A percentile compares a stretch with the other conserved stretches of the same genome.
phyloP scores from a whole-genome alignment of 1,140 invertebrate species.

The Lasaia peninsularis region DNA sequence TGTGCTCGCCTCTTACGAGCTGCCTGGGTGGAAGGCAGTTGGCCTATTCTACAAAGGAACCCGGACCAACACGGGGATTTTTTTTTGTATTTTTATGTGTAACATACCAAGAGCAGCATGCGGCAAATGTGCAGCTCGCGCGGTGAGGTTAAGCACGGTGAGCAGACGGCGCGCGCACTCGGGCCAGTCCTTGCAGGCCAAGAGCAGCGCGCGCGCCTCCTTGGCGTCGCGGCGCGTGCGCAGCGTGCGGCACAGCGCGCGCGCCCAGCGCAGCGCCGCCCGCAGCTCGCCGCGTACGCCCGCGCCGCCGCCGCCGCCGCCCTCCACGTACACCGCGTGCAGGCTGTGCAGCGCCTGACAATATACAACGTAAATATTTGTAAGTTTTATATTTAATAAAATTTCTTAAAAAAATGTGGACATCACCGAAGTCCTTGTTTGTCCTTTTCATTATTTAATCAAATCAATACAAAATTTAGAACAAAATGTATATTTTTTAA shows the following conservation, averaged over 20 bases:
- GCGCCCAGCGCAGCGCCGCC: constrained; percentile 88
- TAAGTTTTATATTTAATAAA: too few species aligned
- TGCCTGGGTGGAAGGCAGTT: too few species aligned
- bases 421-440: too few species aligned
- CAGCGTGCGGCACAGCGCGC: constrained; percentile 84
- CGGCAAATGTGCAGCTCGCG: constrained; percentile 88
- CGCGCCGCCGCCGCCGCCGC: constrained; percentile 85
- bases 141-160: constrained; percentile 93
- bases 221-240: constrained; percentile 81
- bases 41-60: too few species aligned
- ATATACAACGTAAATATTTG: background rate
- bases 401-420: too few species aligned
- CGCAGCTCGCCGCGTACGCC: constrained; percentile 84
- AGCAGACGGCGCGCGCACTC: constrained; percentile 90
- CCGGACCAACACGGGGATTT: too few species aligned
- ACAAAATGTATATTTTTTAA: background rate
- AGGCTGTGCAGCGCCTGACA: constrained; percentile 89
- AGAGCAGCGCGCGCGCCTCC: constrained; percentile 80
- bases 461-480: too few species aligned
- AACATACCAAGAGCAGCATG: constrained; percentile 85
- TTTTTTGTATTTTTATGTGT: background rate
- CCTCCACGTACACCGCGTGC: constrained; percentile 96
- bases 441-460: too few species aligned
- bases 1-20: too few species aligned
- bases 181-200: constrained; percentile 89